Evolutionary conservation across 2,113 vertebrate species (phyloP), one percentile per base, ranked within the genome.

Genomic region (Zosterops lateralis): DNA sequence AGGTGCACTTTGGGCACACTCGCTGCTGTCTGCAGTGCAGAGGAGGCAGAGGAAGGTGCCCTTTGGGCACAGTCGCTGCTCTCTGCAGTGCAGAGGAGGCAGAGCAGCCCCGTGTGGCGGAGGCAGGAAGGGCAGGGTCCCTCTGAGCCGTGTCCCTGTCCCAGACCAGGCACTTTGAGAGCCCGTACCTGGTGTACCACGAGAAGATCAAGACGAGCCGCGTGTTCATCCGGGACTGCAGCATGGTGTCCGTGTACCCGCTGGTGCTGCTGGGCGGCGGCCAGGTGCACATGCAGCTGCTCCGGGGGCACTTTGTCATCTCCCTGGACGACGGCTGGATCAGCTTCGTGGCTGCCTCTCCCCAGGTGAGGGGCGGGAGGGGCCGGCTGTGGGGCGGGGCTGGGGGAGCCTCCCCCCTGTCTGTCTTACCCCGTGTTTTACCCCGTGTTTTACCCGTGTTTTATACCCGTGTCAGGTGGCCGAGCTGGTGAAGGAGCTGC

Each of bases 161-260:
- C 24, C 96, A 99, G 99, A 98, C 98, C 4, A 98, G 98, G 66
- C 98, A 98, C 84, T 99, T 99, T 18, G 97, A 98, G 88, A 99
- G 98, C 92, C 99, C 99, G 8, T 99, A 99, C 97, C 97, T 99
- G 96, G 98, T 99, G 62, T 99, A 99, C 95, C 99, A 99, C 0
- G 99, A 99, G 98, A 99, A 99, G 92, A 98, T 99, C 96, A 99
- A 99, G 96, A 99, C 99, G 0, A 99, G 99, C 73, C 98, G 99
- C 0, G 97, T 99, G 61, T 99, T 99, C 97, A 98, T 99, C 94
- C 98, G 99, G 14, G 99, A 99, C 97, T 99, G 99, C 98, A 99
- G 98, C 96, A 99, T 99, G 99, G 99, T 99, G 89, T 99, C 98
- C 0, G 98, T 99, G 50, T 99, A 99, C 97, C 98, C 99, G 0